Evolutionary conservation across 2,113 vertebrate species (phyloP).

Genomic region (Saccopteryx bilineata): DNA sequence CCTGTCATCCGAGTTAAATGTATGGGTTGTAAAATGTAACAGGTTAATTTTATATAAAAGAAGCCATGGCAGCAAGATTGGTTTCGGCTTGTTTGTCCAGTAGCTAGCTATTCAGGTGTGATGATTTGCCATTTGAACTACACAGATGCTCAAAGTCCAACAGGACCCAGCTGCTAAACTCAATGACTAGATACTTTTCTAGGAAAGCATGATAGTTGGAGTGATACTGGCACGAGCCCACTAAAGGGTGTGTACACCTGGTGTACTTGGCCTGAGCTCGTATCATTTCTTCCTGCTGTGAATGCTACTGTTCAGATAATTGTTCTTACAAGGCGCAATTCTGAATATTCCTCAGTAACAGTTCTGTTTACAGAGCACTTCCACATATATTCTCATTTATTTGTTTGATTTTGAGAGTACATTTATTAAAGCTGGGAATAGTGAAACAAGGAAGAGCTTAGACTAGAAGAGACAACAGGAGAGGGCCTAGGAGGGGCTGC

Average conservation of each 20-base stretch:
- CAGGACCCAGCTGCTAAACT: constrained; percentile 8
- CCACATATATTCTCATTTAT: background rate
- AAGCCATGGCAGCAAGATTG: background rate
- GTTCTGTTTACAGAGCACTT: background rate
- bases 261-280: background rate
- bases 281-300: background rate
- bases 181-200: background rate
- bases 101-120: constrained; percentile 44
- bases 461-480: too few relatives aligned
- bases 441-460: too few relatives aligned
- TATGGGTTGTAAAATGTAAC: background rate
- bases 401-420: background rate
- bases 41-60: constrained; percentile 35
- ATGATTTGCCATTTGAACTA: constrained; percentile 43
- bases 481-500: too few relatives aligned
- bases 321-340: background rate
- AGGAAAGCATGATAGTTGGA: background rate
- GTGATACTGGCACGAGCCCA: background rate
- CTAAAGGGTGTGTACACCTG: background rate
- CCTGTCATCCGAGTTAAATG: background rate
- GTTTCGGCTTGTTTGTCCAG: constrained; percentile 23
- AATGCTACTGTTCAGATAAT: background rate
- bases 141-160: constrained; percentile 63
- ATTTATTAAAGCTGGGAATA: too few relatives aligned
- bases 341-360: background rate